Base-by-base conservation (phyloP, 2,113 vertebrate species). In the Coptodon rendalli region DNA sequence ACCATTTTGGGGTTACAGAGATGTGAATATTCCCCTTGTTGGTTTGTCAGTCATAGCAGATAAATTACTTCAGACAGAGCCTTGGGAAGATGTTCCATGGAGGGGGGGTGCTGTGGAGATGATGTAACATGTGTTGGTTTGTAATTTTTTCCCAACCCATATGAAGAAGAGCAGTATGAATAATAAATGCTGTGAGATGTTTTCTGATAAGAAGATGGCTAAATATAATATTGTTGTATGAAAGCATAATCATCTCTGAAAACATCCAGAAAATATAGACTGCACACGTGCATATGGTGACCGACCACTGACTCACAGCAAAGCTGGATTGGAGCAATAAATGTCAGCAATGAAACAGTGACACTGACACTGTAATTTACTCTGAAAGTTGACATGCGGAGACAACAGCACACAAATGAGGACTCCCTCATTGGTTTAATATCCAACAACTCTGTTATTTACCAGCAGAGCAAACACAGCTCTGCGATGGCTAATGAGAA, bases 241-340 rank as follows among this genome's bases (percentile, higher is more conserved):
- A 40, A 24, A 68, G 63, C 36, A 40, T 0, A 68, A 40, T 22
- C 19, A 66, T 38, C 34, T 68, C 63, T 22, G 19, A 22, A 22
- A 14, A 68, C 34, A 13, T 68, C 19, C 34, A 68, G 34, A 68
- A 68, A 68, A 68, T 68, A 22, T 68, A 68, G 34, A 34, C 34
- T 22, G 63, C 34, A 22, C 0, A 38, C 0, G 2, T 8, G 1
- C 61, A 66, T 66, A 38, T 9, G 10, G 34, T 12, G 34, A 68
- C 10, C 2, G 1, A 22, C 19, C 34, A 38, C 19, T 68, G 34
- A 68, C 34, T 68, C 63, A 68, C 34, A 5, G 59, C 34, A 68
- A 22, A 22, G 34, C 34, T 38, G 61, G 61, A 68, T 38, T 22
- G 34, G 19, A 38, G 34, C 19, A 63, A 36, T 63, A 63, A 63